phyloP scores from a whole-genome alignment of 1,140 invertebrate genomes.

The Drosophila navojoa region DNA sequence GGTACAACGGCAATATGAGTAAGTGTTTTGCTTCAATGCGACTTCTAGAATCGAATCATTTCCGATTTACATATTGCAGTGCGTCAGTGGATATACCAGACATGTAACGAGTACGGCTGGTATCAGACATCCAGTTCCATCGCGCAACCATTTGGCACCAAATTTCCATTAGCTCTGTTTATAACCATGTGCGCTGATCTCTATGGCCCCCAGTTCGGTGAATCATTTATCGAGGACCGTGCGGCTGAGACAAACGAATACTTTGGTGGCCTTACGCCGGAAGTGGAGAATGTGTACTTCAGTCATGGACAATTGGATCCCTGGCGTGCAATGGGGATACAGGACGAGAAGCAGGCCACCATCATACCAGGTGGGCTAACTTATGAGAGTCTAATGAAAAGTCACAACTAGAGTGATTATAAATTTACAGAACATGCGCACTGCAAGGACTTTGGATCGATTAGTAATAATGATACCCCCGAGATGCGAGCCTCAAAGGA shows the following conservation, averaged over 20 bases:
- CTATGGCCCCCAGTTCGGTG: conserved; percentile 85
- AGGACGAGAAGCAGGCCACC: conserved; percentile 61
- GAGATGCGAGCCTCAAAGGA: conserved; percentile 84
- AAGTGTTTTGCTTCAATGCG: conserved; percentile 5
- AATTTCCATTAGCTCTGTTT: conserved; percentile 86
- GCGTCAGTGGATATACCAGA: conserved; percentile 89
- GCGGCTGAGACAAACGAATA: conserved; percentile 86
- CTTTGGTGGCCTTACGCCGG: conserved; percentile 86
- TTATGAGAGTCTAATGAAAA: neutral
- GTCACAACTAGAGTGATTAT: neutral
- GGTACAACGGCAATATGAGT: conserved; percentile 64
- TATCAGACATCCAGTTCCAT: conserved; percentile 87
- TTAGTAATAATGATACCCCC: conserved; percentile 83
- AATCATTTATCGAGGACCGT: conserved; percentile 55
- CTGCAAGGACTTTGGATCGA: conserved; percentile 87
- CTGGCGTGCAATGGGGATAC: conserved; percentile 87
- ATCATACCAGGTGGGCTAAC: conserved; percentile 65
- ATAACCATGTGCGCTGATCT: conserved; percentile 87
- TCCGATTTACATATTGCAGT: conserved; percentile 41
- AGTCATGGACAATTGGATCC: conserved; percentile 88
- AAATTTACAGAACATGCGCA: conserved; percentile 86
- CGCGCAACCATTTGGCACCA: conserved; percentile 87
- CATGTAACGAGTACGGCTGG: conserved; percentile 90
- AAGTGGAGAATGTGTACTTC: conserved; percentile 87
- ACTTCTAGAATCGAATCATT: neutral